Evolutionary conservation across 1,140 invertebrate species (phyloP).

Genomic region (Ceratoteleas bidentatus): DNA sequence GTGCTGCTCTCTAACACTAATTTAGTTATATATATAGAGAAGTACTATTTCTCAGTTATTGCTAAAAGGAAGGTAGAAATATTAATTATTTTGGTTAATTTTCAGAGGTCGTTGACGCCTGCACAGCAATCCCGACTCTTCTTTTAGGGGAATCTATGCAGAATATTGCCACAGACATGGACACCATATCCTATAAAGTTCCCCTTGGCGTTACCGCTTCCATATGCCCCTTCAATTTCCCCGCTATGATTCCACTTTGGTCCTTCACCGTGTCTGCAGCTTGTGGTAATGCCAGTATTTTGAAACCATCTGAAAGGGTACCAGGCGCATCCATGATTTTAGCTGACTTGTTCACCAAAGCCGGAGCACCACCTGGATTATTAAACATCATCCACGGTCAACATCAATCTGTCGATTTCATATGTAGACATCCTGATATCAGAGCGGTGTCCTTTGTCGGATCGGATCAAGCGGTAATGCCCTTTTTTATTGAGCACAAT

Average conservation of each 20-base stretch:
- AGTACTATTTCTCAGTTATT: no score
- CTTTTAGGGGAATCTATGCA: slow-evolving; percentile 96
- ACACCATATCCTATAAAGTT: slow-evolving; percentile 92
- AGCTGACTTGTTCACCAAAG: slow-evolving; percentile 93
- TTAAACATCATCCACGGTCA: slow-evolving; percentile 98
- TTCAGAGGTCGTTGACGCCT: slow-evolving; percentile 90
- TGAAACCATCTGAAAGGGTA: slow-evolving; percentile 98
- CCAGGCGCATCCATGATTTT: slow-evolving; percentile 98
- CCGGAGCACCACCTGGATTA: slow-evolving; percentile 95
- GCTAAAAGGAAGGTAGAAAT: background rate
- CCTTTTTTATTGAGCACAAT: no score
- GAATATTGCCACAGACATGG: slow-evolving; percentile 96
- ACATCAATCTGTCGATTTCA: slow-evolving; percentile 97
- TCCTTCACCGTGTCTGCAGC: slow-evolving; percentile 97
- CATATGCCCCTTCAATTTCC: slow-evolving; percentile 97
- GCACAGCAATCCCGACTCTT: slow-evolving; percentile 94
- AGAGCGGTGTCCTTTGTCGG: slow-evolving; percentile 99
- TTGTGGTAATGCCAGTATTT: slow-evolving; percentile 90
- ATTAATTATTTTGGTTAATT: background rate
- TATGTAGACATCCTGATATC: slow-evolving; percentile 98
- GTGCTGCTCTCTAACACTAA: no score
- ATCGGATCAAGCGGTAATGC: slow-evolving; percentile 93
- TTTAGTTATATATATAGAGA: no score
- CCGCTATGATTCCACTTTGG: slow-evolving; percentile 99
- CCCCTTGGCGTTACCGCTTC: slow-evolving; percentile 94